phyloP scores from a whole-genome alignment of 2,797 vertebrate species.

The Rhinoraja longicauda region DNA sequence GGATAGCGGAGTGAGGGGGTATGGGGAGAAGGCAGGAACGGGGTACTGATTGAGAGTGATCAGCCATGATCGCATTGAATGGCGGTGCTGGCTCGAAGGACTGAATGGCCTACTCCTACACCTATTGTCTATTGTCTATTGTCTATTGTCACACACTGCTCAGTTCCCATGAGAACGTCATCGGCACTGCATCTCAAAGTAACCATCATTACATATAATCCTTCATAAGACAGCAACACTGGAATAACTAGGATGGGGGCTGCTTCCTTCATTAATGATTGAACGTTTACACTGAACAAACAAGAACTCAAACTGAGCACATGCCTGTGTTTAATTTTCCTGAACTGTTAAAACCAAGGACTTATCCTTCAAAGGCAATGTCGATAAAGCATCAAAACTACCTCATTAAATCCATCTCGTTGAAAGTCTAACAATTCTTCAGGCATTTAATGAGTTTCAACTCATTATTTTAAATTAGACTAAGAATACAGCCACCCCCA shows the following conservation, averaged over 20 bases:
- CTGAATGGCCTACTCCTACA: too few relatives aligned
- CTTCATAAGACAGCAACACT: background rate
- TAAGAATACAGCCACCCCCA: background rate
- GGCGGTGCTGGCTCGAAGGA: too few relatives aligned
- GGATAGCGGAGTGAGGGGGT: too few relatives aligned
- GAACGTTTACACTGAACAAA: background rate
- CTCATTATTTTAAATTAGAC: background rate
- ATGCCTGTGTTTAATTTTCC: background rate
- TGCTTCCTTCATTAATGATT: background rate
- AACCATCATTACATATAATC: background rate
- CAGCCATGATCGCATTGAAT: too few relatives aligned
- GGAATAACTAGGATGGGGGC: background rate
- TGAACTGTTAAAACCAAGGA: background rate
- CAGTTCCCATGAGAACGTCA: background rate
- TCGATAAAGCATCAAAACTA: background rate
- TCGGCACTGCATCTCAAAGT: background rate
- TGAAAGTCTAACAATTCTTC: background rate
- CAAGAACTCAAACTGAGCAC: background rate
- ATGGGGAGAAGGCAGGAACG: too few relatives aligned
- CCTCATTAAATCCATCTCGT: background rate
- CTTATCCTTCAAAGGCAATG: background rate
- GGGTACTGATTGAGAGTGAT: too few relatives aligned
- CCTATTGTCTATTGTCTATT: too few relatives aligned
- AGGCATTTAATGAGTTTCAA: background rate
- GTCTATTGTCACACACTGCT: background rate